phyloP scores from a whole-genome alignment of 2,888 invertebrate species.

The Chromoteleia sp. region DNA sequence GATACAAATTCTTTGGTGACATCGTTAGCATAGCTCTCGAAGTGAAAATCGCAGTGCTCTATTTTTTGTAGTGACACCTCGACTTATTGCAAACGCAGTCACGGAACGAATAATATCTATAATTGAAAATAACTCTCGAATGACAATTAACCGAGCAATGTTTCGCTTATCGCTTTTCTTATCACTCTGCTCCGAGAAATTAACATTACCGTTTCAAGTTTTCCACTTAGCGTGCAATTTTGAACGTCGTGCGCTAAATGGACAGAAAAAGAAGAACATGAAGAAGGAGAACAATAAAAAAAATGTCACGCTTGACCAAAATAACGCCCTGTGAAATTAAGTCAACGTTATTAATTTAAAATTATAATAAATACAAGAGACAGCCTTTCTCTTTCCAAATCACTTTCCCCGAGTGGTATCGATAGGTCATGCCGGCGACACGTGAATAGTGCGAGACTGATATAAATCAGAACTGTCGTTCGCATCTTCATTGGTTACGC shows the following conservation, averaged over 20 bases:
- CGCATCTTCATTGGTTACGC: constrained; percentile 12
- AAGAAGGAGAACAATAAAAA: neutral
- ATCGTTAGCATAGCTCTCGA: constrained; percentile 31
- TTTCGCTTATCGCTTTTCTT: constrained; percentile 5
- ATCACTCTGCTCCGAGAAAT: neutral
- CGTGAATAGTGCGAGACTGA: constrained; percentile 18
- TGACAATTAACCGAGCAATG: constrained; percentile 32
- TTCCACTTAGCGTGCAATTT: neutral
- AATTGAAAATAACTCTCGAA: constrained; percentile 51
- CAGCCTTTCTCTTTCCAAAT: constrained; percentile 79
- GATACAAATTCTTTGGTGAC: neutral
- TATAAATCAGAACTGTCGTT: constrained; percentile 55
- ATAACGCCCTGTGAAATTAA: constrained; percentile 3
- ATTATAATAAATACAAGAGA: constrained; percentile 66
- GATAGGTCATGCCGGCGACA: constrained; percentile 41
- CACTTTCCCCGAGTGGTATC: constrained; percentile 75
- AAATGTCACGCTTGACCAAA: constrained; percentile 7
- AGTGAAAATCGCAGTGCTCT: constrained; percentile 49
- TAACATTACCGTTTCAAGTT: constrained; percentile 3
- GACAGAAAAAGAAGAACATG: too few relatives aligned
- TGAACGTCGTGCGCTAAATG: constrained; percentile 19
- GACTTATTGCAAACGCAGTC: constrained; percentile 30
- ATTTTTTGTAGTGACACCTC: constrained; percentile 36
- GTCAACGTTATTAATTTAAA: constrained; percentile 67
- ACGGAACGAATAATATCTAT: constrained; percentile 26